Conservation (phyloP, 2,888 invertebrate genomes). For the Vesta saturnalis region DNA sequence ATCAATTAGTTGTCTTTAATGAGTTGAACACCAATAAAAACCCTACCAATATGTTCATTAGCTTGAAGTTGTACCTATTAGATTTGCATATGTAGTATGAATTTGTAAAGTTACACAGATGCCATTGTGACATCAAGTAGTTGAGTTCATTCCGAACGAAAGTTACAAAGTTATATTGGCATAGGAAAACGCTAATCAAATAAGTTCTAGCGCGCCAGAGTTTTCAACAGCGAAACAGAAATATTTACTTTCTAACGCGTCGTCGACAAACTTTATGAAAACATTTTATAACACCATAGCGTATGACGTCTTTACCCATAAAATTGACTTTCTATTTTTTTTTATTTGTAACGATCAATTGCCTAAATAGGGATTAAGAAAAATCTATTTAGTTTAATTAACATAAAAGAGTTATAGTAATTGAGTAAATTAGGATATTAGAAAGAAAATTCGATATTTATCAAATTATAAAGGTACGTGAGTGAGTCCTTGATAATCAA, state of each 20-base stretch:
- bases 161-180: slow-evolving; percentile 10
- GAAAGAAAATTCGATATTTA: too few species aligned
- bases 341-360: too few species aligned
- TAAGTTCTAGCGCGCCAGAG: not conserved
- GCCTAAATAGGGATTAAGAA: too few species aligned
- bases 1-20: not conserved
- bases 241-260: slow-evolving; percentile 4
- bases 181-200: slow-evolving; percentile 12
- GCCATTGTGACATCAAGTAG: slow-evolving; percentile 3
- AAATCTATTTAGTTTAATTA: too few species aligned
- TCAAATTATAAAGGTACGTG: too few species aligned
- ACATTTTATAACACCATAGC: not conserved
- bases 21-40: not conserved
- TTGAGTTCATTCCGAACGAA: slow-evolving; percentile 5
- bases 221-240: slow-evolving; percentile 4
- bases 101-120: slow-evolving; percentile 5
- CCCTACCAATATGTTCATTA: slow-evolving; percentile 5
- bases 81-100: slow-evolving; percentile 6
- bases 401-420: too few species aligned
- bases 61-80: not conserved
- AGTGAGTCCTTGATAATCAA: too few species aligned
- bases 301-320: not conserved
- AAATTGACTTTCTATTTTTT: not conserved
- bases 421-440: too few species aligned
- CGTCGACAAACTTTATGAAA: slow-evolving; percentile 4